Conservation (phyloP, 2,113 vertebrate species). For the Myotis davidii region DNA sequence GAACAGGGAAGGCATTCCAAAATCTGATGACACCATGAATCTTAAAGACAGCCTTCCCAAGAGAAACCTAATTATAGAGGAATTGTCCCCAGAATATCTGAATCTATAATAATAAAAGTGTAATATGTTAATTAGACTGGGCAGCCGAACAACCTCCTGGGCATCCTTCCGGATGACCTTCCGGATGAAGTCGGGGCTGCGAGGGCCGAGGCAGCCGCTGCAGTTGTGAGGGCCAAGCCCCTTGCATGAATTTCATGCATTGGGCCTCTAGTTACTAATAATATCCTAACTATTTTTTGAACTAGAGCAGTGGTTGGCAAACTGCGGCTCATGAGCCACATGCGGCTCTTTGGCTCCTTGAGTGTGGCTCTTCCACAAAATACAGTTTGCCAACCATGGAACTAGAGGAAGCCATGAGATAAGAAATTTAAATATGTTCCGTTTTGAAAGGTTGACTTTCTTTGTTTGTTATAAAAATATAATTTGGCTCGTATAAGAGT, state of each 20-base stretch:
- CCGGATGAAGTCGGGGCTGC: too few relatives aligned
- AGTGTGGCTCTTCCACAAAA: too few relatives aligned
- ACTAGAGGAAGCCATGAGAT: neutral
- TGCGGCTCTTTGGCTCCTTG: too few relatives aligned
- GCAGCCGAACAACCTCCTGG: too few relatives aligned
- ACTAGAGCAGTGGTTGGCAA: too few relatives aligned
- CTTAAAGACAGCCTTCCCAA: neutral
- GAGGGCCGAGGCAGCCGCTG: too few relatives aligned
- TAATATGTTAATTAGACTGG: too few relatives aligned
- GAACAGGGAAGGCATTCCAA: neutral
- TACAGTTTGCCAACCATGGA: neutral
- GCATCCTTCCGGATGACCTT: too few relatives aligned
- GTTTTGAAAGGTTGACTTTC: neutral
- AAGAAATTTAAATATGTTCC: neutral
- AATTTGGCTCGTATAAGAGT: neutral
- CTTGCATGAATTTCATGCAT: too few relatives aligned
- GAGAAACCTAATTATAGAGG: neutral
- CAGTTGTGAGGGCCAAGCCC: too few relatives aligned
- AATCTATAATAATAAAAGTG: neutral
- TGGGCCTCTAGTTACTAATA: neutral
- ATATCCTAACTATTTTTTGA: neutral
- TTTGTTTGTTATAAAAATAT: neutral
- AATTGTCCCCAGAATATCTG: neutral
- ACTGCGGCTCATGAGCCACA: too few relatives aligned
- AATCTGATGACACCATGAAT: neutral